Conservation (phyloP, 2,113 vertebrate species). For the Ptilorrhoa leucosticta region DNA sequence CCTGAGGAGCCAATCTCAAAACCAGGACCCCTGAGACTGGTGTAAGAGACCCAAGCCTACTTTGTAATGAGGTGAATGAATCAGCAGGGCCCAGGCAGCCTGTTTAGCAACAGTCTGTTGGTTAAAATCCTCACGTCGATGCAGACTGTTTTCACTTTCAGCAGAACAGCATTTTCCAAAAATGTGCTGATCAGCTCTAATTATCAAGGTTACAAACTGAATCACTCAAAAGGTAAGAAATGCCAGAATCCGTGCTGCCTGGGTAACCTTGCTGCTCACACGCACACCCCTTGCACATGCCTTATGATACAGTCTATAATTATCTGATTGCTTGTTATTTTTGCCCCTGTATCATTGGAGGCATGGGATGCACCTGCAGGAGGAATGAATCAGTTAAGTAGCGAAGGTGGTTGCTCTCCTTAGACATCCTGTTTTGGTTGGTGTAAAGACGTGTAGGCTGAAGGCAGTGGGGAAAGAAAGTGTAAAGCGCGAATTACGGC, state of each 20-base stretch:
- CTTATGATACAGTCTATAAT: conserved; percentile 17
- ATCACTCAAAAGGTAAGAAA: conserved; percentile 49
- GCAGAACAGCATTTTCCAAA: conserved; percentile 39
- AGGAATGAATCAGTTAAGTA: conserved; percentile 18
- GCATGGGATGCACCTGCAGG: conserved; percentile 1
- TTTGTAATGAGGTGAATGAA: neutral
- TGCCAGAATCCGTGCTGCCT: neutral
- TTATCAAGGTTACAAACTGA: conserved; percentile 33
- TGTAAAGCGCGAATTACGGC: neutral
- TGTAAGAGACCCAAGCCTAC: neutral
- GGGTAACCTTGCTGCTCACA: neutral
- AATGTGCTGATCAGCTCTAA: conserved; percentile 35
- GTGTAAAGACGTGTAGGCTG: neutral
- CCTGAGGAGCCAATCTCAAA: neutral
- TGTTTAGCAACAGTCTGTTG: neutral
- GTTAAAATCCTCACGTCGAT: conserved; percentile 27
- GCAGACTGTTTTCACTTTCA: conserved; percentile 1
- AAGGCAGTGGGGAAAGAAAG: neutral
- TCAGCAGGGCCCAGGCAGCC: neutral
- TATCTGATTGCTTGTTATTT: conserved; percentile 46
- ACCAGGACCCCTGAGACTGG: neutral
- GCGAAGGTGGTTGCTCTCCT: neutral
- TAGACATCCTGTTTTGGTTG: neutral
- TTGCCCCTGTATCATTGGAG: neutral
- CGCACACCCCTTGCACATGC: neutral